Evolutionary conservation across 2,888 invertebrate species (phyloP).

Genomic region (Oegoconia quadripuncta): DNA sequence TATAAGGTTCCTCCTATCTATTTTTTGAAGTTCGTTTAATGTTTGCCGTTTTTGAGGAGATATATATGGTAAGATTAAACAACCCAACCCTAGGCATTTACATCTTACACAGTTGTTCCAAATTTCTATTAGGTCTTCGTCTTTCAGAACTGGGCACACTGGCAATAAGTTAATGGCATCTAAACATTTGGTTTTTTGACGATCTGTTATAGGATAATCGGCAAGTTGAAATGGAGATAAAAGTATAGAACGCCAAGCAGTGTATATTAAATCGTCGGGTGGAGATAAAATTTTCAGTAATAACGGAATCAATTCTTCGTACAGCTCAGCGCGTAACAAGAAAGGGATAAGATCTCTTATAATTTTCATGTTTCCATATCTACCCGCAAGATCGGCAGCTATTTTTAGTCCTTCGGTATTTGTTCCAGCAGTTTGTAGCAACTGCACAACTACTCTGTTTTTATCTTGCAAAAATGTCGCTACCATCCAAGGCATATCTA

Average conservation of each 20-base stretch:
- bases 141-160: slow-evolving; percentile 62
- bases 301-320: slow-evolving; percentile 63
- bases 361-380: slow-evolving; percentile 50
- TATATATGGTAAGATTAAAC: slow-evolving; percentile 69
- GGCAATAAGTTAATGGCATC: slow-evolving; percentile 66
- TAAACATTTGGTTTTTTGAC: slow-evolving; percentile 62
- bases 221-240: slow-evolving; percentile 67
- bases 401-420: slow-evolving; percentile 56
- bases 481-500: slow-evolving; percentile 71
- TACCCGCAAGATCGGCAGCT: slow-evolving; percentile 49
- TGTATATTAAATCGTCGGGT: slow-evolving; percentile 51
- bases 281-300: slow-evolving; percentile 51
- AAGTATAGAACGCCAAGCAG: slow-evolving; percentile 66
- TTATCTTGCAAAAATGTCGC: slow-evolving; percentile 67
- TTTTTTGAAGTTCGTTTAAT: slow-evolving; percentile 58
- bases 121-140: slow-evolving; percentile 65
- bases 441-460: slow-evolving; percentile 55
- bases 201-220: slow-evolving; percentile 70
- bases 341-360: slow-evolving; percentile 50
- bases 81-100: slow-evolving; percentile 64
- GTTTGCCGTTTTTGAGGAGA: slow-evolving; percentile 52
- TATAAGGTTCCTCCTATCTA: slow-evolving; percentile 65
- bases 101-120: slow-evolving; percentile 71
- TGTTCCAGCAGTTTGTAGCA: slow-evolving; percentile 49
- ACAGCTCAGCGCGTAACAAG: slow-evolving; percentile 48